A percentile compares a stretch with the other conserved stretches of the same genome.
Conservation (phyloP, 2,113 vertebrate species). For the Motacilla tschutschensis region DNA sequence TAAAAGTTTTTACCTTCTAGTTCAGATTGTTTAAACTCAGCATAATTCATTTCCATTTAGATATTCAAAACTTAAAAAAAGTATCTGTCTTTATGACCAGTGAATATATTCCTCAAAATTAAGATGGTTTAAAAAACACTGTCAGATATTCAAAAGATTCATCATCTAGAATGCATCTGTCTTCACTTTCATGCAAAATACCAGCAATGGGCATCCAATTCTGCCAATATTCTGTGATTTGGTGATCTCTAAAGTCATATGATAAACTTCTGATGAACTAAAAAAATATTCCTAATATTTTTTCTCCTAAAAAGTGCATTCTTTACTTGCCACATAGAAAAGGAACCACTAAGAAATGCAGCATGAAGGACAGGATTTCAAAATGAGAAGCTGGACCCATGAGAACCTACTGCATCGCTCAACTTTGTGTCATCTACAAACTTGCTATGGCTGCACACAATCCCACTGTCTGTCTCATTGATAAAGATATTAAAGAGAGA, state of each 20-base stretch:
- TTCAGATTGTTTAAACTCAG: not conserved
- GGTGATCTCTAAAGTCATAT: not conserved
- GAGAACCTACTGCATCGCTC: not conserved
- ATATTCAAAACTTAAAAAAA: not conserved
- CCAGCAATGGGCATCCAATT: not conserved
- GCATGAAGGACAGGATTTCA: not conserved
- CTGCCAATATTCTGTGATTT: not conserved
- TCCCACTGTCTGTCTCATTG: too few species aligned
- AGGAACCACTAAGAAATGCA: not conserved
- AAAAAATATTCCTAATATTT: not conserved
- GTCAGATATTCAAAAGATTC: not conserved
- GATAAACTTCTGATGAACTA: not conserved
- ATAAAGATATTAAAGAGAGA: not conserved
- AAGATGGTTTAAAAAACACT: not conserved
- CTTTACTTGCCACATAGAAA: not conserved
- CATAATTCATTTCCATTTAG: not conserved
- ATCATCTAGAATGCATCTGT: not conserved
- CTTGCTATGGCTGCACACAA: not conserved
- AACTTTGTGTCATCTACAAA: not conserved
- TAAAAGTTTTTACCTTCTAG: not conserved
- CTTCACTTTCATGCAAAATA: not conserved
- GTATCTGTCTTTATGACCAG: not conserved
- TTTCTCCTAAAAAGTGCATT: not conserved
- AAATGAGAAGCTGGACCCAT: not conserved
- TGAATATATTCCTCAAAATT: not conserved